Conservation (phyloP, 2,888 invertebrate genomes). For the Lordiphosa fenestrarum region DNA sequence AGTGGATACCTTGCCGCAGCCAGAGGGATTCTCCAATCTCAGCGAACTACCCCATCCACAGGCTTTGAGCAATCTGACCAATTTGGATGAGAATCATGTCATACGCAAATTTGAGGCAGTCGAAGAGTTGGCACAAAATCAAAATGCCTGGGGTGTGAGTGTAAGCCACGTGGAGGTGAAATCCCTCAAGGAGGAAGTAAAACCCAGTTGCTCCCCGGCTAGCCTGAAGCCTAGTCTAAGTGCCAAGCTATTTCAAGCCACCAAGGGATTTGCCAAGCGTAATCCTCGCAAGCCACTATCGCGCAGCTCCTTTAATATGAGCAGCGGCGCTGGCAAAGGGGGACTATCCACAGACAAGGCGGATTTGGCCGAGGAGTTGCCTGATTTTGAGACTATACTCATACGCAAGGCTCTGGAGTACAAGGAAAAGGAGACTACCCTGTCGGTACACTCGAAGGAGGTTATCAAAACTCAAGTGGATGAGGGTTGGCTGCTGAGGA, state of each 20-base stretch:
- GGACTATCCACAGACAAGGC: not conserved
- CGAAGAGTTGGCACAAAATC: conserved; percentile 66
- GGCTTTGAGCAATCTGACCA: conserved; percentile 45
- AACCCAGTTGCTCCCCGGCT: conserved; percentile 13
- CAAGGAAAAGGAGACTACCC: conserved; percentile 43
- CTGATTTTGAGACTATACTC: conserved; percentile 80
- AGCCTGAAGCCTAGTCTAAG: conserved; percentile 77
- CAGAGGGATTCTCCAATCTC: conserved; percentile 54
- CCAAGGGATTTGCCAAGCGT: conserved; percentile 84
- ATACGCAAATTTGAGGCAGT: conserved; percentile 75
- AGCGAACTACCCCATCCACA: conserved; percentile 50
- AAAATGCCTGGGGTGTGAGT: conserved; percentile 81
- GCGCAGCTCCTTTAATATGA: conserved; percentile 40
- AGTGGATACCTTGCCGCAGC: conserved; percentile 28
- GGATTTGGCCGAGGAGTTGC: conserved; percentile 55
- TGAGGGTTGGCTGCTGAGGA: conserved; percentile 83
- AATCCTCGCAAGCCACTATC: conserved; percentile 88
- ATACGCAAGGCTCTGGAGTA: conserved; percentile 75
- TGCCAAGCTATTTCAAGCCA: conserved; percentile 85
- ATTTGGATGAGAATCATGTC: conserved; percentile 60
- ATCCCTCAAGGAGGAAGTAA: not conserved
- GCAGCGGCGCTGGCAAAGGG: not conserved
- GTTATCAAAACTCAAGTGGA: conserved; percentile 77
- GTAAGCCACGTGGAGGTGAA: conserved; percentile 37
- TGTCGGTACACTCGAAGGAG: conserved; percentile 41